Conservation (phyloP, 2,797 vertebrate genomes). For the Astyanax mexicanus region DNA sequence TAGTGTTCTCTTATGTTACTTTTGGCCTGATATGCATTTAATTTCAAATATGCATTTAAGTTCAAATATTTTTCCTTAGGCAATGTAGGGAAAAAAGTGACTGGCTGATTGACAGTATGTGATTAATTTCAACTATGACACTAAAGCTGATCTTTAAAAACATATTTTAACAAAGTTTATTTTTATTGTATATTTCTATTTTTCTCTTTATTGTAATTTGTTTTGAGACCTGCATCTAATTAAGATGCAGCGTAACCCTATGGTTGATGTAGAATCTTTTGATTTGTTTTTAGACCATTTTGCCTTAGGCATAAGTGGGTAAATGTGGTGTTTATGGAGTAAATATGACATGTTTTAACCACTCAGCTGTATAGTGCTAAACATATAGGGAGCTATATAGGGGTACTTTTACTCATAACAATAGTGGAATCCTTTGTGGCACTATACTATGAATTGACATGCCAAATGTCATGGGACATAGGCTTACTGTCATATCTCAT, state of each 20-base stretch:
- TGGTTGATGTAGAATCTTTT: background rate
- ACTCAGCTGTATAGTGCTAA: no score
- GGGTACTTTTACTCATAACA: no score
- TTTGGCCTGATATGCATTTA: slow-evolving; percentile 7
- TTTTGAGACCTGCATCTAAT: background rate
- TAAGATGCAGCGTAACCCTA: background rate
- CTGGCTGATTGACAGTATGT: background rate
- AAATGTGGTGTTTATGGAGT: no score
- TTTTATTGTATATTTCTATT: background rate
- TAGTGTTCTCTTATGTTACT: background rate
- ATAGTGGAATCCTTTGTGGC: no score
- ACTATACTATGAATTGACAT: no score
- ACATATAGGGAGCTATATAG: no score
- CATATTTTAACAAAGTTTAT: background rate
- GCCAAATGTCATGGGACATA: no score
- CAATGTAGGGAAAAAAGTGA: slow-evolving; percentile 12
- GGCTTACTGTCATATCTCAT: no score
- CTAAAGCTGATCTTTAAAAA: background rate
- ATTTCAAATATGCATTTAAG: background rate
- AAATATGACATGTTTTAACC: no score
- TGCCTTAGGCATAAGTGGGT: no score
- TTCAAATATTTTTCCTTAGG: slow-evolving; percentile 1
- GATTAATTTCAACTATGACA: background rate
- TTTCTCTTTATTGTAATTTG: background rate
- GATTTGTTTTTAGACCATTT: background rate